These are phyloP conservation scores for Lithosia quadra DNA, from an alignment of 2,888 invertebrate genomes.

Conservation along the genomic window DNA sequence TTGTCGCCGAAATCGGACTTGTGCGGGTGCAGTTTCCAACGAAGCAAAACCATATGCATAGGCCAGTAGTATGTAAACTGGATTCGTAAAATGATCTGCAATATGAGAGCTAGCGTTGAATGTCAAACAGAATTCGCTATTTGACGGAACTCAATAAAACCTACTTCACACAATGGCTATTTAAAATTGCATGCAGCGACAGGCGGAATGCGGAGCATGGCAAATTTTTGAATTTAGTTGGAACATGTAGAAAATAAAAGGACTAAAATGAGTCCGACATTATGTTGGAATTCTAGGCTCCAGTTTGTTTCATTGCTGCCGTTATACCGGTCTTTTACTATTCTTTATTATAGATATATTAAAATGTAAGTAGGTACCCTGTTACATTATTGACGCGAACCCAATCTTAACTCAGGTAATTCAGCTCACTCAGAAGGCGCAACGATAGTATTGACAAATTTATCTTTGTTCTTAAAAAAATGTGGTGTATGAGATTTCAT, in stretches of 20 bases:
- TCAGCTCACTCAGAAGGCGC: too few relatives aligned
- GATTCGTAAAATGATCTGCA: conserved; percentile 7
- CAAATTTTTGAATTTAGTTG: conserved; percentile 41
- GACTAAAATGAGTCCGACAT: conserved; percentile 13
- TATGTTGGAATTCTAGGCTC: conserved; percentile 17
- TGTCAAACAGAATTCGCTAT: conserved; percentile 34
- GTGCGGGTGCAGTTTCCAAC: background rate
- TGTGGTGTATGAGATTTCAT: too few relatives aligned
- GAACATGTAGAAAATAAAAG: conserved; percentile 33
- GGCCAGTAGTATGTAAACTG: background rate
- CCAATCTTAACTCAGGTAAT: too few relatives aligned
- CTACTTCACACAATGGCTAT: conserved; percentile 41
- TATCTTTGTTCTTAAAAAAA: too few relatives aligned
- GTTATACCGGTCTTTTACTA: background rate
- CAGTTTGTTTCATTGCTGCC: background rate
- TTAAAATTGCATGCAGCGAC: conserved; percentile 60
- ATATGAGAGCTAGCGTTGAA: conserved; percentile 3
- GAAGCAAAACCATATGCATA: background rate
- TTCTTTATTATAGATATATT: background rate
- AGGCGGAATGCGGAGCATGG: conserved; percentile 41
- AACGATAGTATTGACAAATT: too few relatives aligned
- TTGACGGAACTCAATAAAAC: conserved; percentile 35
- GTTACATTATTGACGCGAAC: too few relatives aligned
- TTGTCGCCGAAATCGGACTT: too few relatives aligned
- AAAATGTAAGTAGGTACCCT: too few relatives aligned